Evolutionary conservation across 1,140 invertebrate genomes (phyloP).

Genomic region (Physella acuta): DNA sequence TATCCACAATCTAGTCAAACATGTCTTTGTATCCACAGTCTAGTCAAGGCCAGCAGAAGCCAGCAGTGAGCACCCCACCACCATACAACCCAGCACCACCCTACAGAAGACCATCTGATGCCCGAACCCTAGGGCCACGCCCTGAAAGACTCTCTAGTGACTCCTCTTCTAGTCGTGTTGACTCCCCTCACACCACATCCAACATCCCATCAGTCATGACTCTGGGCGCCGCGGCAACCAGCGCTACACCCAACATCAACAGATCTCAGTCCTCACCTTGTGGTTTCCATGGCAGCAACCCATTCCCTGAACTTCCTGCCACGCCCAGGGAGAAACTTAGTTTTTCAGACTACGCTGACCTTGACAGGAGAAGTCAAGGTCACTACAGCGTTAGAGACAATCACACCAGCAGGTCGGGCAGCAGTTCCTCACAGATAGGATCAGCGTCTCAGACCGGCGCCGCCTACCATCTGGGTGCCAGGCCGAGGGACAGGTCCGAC

Average conservation of each 20-base stretch:
- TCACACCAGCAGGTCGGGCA: slow-evolving; percentile 13
- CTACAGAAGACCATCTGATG: slow-evolving; percentile 34
- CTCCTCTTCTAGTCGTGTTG: slow-evolving; percentile 9
- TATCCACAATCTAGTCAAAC: too few relatives aligned
- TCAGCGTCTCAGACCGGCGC: slow-evolving; percentile 21
- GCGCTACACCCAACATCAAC: neutral
- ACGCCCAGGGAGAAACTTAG: slow-evolving; percentile 10
- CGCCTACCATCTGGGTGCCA: neutral
- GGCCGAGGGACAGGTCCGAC: slow-evolving; percentile 1
- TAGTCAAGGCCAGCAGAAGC: neutral
- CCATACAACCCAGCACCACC: slow-evolving; percentile 44
- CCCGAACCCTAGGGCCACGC: neutral
- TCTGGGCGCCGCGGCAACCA: neutral
- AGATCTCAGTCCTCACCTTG: slow-evolving; percentile 19
- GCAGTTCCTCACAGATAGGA: slow-evolving; percentile 20
- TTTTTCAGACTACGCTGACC: slow-evolving; percentile 21
- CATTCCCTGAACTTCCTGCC: slow-evolving; percentile 10
- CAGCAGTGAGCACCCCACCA: slow-evolving; percentile 31
- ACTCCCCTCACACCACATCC: neutral
- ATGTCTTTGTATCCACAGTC: too few relatives aligned
- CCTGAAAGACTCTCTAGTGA: slow-evolving; percentile 9
- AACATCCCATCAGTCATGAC: neutral
- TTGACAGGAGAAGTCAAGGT: slow-evolving; percentile 6
- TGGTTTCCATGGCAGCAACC: slow-evolving; percentile 25
- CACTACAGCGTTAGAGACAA: neutral